phyloP scores from a whole-genome alignment of 1,140 invertebrate species.

The Sycophaga agraensis region DNA sequence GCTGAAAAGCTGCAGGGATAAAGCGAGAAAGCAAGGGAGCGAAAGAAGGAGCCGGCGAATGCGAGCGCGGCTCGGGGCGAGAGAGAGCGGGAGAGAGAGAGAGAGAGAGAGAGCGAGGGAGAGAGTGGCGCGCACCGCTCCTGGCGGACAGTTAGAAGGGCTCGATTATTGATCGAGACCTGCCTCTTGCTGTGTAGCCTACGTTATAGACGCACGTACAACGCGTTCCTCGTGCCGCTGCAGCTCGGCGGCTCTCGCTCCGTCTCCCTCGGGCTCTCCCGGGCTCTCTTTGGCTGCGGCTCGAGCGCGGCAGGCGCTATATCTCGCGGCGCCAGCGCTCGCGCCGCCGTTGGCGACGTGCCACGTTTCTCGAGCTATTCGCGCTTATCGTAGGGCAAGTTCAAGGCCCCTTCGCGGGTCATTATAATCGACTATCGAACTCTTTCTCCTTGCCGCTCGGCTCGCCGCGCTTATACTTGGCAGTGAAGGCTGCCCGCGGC shows the following conservation, averaged over 20 bases:
- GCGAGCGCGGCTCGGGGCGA: not conserved
- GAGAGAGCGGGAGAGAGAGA: not conserved
- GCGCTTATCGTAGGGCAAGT: constrained; percentile 58
- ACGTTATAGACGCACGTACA: constrained; percentile 20
- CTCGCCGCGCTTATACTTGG: too few relatives aligned
- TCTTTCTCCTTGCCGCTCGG: constrained; percentile 1
- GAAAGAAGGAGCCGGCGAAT: not conserved
- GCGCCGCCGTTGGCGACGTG: too few relatives aligned
- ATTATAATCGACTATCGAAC: constrained; percentile 50
- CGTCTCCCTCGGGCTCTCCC: not conserved
- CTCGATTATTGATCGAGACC: constrained; percentile 46
- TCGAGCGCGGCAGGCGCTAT: too few relatives aligned
- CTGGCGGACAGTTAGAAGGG: constrained; percentile 40
- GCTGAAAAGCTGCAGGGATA: not conserved
- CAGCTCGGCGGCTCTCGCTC: not conserved
- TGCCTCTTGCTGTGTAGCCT: constrained; percentile 31
- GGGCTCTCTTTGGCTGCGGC: not conserved
- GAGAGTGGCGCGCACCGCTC: constrained; percentile 5
- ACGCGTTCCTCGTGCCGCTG: constrained; percentile 2
- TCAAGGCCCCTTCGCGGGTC: constrained; percentile 54
- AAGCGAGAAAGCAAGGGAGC: not conserved
- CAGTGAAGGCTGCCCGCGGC: not conserved
- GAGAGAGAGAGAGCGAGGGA: constrained; percentile 1
- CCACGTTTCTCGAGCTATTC: too few relatives aligned
- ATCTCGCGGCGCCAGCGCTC: too few relatives aligned